phyloP scores from a whole-genome alignment of 2,797 vertebrate species.

The Taenioides sp. region DNA sequence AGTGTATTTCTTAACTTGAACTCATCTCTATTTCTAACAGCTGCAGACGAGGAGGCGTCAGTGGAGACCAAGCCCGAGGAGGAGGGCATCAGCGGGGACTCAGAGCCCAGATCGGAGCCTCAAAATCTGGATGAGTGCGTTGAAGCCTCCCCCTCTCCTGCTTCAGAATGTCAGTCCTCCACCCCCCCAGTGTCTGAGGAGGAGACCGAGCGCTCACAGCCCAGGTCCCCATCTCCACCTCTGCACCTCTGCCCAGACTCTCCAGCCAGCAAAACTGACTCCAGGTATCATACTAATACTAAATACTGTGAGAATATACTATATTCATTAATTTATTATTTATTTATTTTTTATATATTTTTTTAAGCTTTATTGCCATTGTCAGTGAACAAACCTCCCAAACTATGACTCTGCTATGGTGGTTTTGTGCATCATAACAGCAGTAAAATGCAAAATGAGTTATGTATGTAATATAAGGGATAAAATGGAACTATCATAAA shows the following conservation, averaged over 20 bases:
- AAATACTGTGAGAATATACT: too few species aligned
- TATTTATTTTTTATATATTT: too few species aligned
- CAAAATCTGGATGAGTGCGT: constrained; percentile 26
- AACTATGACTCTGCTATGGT: too few species aligned
- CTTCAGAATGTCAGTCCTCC: constrained; percentile 48
- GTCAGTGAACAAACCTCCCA: too few species aligned
- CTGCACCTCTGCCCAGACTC: constrained; percentile 84
- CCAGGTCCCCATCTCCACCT: constrained; percentile 74
- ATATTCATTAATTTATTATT: too few species aligned
- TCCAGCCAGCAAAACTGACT: constrained; percentile 81
- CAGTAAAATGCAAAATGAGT: too few species aligned
- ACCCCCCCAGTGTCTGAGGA: constrained; percentile 66
- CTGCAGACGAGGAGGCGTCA: constrained; percentile 19
- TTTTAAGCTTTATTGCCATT: too few species aligned
- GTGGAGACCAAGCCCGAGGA: constrained; percentile 25
- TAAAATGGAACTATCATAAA: too few species aligned
- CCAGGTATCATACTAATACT: constrained; percentile 77
- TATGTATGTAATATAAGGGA: too few species aligned
- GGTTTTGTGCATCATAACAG: too few species aligned
- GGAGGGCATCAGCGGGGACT: constrained; percentile 35
- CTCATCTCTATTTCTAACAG: neutral
- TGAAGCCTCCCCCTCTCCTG: constrained; percentile 13
- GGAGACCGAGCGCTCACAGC: constrained; percentile 61
- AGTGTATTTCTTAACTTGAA: neutral
- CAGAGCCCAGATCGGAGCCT: neutral